These are phyloP conservation scores for Pollachius pollachius DNA, from an alignment of 2,113 vertebrate species.

Conservation along the genomic window DNA sequence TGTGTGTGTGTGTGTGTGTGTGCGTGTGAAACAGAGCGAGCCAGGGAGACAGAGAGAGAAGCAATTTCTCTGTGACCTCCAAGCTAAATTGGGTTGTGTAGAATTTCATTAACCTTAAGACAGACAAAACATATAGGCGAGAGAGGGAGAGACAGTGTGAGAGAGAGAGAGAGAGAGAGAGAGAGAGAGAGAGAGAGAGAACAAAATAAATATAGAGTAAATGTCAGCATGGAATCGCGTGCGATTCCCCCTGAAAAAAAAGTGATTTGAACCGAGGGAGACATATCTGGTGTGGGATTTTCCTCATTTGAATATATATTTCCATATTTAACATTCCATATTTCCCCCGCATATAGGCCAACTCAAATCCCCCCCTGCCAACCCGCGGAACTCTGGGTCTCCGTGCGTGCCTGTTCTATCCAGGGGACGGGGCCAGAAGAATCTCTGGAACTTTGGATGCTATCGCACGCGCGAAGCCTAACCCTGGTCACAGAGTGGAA, in stretches of 20 bases:
- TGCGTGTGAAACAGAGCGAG: not conserved
- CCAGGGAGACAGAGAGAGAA: conserved; percentile 40
- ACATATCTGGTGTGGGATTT: conserved; percentile 30
- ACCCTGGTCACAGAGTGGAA: not conserved
- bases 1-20: not conserved
- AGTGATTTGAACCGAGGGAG: conserved; percentile 46
- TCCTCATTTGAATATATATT: conserved; percentile 22
- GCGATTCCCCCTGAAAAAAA: conserved; percentile 14
- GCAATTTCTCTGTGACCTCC: conserved; percentile 47
- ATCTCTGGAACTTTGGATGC: conserved; percentile 9
- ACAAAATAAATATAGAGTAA: conserved; percentile 20
- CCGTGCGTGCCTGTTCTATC: conserved; percentile 17
- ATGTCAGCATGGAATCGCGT: conserved; percentile 45
- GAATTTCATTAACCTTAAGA: conserved; percentile 58
- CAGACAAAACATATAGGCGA: conserved; percentile 70
- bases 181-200: conserved; percentile 8
- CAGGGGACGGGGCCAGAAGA: not conserved
- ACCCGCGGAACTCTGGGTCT: conserved; percentile 17
- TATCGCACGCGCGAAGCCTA: not conserved
- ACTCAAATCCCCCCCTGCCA: conserved; percentile 26
- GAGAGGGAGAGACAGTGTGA: conserved; percentile 17
- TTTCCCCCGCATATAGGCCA: conserved; percentile 17
- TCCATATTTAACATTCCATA: conserved; percentile 20
- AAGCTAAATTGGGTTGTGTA: conserved; percentile 56
- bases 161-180: conserved; percentile 31